Conservation (phyloP, 2,797 vertebrate species). For the Ataeniobius toweri region DNA sequence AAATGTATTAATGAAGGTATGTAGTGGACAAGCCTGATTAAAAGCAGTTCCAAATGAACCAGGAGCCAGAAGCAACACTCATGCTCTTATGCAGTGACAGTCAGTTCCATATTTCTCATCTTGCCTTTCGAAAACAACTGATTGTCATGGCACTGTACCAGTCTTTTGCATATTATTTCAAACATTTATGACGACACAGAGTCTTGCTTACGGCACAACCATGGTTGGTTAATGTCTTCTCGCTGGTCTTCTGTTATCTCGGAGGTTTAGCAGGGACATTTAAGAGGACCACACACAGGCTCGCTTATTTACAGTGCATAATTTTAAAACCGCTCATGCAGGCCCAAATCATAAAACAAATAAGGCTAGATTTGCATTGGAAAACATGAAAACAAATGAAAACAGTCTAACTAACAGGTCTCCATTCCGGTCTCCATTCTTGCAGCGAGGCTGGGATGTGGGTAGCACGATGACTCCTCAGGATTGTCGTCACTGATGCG, state of each 20-base stretch:
- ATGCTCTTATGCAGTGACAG: conserved; percentile 33
- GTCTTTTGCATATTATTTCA: conserved; percentile 38
- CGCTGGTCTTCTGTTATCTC: conserved; percentile 11
- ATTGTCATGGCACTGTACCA: conserved; percentile 34
- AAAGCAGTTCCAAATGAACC: conserved; percentile 34
- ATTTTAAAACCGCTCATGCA: conserved; percentile 25
- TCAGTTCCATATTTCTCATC: conserved; percentile 40
- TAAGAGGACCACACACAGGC: conserved; percentile 20
- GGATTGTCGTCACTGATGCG: conserved; percentile 30
- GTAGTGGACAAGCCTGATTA: conserved; percentile 8
- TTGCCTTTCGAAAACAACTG: conserved; percentile 17
- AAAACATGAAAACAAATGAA: conserved; percentile 16
- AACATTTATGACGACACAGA: conserved; percentile 25
- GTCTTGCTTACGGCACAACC: conserved; percentile 27
- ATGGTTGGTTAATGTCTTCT: conserved; percentile 33
- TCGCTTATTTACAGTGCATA: conserved; percentile 17
- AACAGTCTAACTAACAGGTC: conserved; percentile 64
- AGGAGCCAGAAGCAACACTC: conserved; percentile 29
- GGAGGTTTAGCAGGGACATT: conserved; percentile 18
- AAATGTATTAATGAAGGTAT: conserved; percentile 11
- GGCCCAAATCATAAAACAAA: conserved; percentile 47
- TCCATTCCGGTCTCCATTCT: conserved; percentile 50
- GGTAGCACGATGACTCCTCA: conserved; percentile 50
- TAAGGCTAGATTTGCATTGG: conserved; percentile 29
- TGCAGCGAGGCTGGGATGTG: conserved; percentile 44